These are phyloP conservation scores for Piscicola geometra DNA, from an alignment of 2,888 invertebrate species.

Conservation along the genomic window DNA sequence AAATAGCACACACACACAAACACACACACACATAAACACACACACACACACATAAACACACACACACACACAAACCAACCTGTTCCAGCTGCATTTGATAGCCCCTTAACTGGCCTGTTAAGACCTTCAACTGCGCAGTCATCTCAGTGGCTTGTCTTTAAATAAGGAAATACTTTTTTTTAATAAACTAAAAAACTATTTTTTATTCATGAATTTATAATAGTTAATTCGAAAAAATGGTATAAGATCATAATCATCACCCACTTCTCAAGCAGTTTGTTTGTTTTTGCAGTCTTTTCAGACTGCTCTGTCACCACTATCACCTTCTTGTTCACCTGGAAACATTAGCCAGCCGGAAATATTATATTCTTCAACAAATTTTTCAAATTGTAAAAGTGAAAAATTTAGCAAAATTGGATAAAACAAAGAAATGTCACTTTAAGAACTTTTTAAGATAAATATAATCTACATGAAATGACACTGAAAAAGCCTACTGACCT, in stretches of 20 bases:
- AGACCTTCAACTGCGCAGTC: constrained; percentile 28
- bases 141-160: too few relatives aligned
- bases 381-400: neutral
- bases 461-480: neutral
- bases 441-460: neutral
- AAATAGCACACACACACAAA: neutral
- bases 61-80: constrained; percentile 24
- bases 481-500: constrained; percentile 19
- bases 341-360: too few relatives aligned
- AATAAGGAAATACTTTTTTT: too few relatives aligned
- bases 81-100: constrained; percentile 31
- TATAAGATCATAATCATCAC: too few relatives aligned
- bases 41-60: neutral
- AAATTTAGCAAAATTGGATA: neutral
- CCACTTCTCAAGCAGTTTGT: too few relatives aligned
- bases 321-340: constrained; percentile 7
- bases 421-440: neutral
- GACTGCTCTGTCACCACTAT: neutral
- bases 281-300: neutral
- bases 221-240: too few relatives aligned
- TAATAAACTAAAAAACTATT: too few relatives aligned
- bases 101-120: constrained; percentile 30
- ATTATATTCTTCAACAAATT: too few relatives aligned
- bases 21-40: neutral
- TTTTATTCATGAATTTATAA: too few relatives aligned